Evolutionary conservation across 2,888 invertebrate genomes (phyloP).

Genomic region (Nycteola revayana): DNA sequence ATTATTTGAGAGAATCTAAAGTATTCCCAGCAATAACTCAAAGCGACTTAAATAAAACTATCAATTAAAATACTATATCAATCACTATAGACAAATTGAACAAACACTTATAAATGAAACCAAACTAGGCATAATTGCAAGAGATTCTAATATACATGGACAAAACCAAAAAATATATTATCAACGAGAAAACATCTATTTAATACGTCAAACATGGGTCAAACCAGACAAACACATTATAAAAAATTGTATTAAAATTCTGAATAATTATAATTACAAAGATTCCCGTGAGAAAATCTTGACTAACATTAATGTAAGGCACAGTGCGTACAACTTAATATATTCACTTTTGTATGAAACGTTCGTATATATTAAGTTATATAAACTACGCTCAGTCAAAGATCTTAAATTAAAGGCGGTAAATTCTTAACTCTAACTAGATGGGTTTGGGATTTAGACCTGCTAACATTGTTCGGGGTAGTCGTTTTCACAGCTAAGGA

Average conservation of each 20-base stretch:
- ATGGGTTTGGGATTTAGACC: slow-evolving; percentile 69
- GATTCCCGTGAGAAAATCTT: slow-evolving; percentile 22
- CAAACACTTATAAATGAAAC: slow-evolving; percentile 25
- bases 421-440: slow-evolving; percentile 60
- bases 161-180: slow-evolving; percentile 25
- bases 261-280: slow-evolving; percentile 28
- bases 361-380: slow-evolving; percentile 17
- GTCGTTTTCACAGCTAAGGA: slow-evolving; percentile 44
- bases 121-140: slow-evolving; percentile 27
- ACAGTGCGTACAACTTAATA: slow-evolving; percentile 24
- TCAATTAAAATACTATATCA: slow-evolving; percentile 32
- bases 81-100: slow-evolving; percentile 29
- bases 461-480: slow-evolving; percentile 54
- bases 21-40: slow-evolving; percentile 27
- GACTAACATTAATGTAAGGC: slow-evolving; percentile 22
- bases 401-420: slow-evolving; percentile 60
- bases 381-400: slow-evolving; percentile 22
- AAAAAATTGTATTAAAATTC: slow-evolving; percentile 26
- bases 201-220: slow-evolving; percentile 28
- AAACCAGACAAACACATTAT: slow-evolving; percentile 22
- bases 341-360: slow-evolving; percentile 9
- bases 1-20: slow-evolving; percentile 32
- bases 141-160: slow-evolving; percentile 46
- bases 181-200: slow-evolving; percentile 31
- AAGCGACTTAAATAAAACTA: slow-evolving; percentile 34